phyloP scores from a whole-genome alignment of 2,888 invertebrate species.

The Caenorhabditis becei region DNA sequence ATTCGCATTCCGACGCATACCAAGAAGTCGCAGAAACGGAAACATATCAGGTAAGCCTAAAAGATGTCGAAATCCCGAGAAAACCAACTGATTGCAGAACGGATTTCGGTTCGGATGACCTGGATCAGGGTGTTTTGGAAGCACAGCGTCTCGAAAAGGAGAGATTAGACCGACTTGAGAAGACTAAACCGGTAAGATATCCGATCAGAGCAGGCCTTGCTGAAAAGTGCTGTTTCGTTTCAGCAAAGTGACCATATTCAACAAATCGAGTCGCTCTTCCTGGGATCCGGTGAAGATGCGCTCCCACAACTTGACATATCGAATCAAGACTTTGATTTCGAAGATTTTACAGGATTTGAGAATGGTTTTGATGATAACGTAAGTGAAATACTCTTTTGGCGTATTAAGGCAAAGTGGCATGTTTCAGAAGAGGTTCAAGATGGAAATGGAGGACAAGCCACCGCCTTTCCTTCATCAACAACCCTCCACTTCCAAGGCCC shows the following conservation, averaged over 20 bases:
- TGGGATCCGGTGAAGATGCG: constrained; percentile 1
- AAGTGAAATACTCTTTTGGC: too few relatives aligned
- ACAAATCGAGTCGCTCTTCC: constrained; percentile 61
- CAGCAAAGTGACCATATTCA: constrained; percentile 61
- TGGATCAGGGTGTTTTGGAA: constrained; percentile 51
- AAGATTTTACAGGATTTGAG: not conserved
- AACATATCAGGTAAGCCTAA: constrained; percentile 57
- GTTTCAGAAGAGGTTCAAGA: constrained; percentile 22
- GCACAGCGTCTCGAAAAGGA: constrained; percentile 71
- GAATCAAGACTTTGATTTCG: constrained; percentile 35
- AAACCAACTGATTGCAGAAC: constrained; percentile 49
- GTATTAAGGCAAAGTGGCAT: constrained; percentile 13
- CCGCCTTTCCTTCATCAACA: constrained; percentile 4
- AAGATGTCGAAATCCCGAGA: not conserved
- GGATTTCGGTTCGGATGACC: constrained; percentile 56
- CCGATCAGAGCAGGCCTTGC: not conserved
- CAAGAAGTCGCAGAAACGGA: constrained; percentile 64
- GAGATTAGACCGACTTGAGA: constrained; percentile 71
- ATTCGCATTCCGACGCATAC: constrained; percentile 63
- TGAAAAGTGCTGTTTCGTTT: not conserved
- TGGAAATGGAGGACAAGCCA: not conserved
- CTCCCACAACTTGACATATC: constrained; percentile 60
- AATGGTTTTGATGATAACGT: not conserved
- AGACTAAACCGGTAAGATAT: constrained; percentile 41
- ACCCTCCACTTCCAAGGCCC: constrained; percentile 44